Conservation (phyloP, 2,888 invertebrate genomes). For the Harpagoxenus sublaevis region DNA sequence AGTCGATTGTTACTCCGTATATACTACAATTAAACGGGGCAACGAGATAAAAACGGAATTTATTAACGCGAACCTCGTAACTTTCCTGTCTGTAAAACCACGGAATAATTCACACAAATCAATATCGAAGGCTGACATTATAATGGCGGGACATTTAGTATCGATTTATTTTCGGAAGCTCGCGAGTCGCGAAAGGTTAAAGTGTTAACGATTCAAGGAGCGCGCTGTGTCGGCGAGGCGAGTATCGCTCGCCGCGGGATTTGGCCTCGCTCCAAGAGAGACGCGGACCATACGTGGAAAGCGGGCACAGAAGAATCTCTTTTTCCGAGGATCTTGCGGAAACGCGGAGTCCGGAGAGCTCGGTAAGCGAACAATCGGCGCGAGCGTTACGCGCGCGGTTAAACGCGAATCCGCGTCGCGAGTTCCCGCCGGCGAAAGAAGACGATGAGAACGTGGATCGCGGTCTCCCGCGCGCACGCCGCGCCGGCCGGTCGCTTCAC, state of each 20-base stretch:
- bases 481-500: conserved; percentile 39
- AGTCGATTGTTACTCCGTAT: conserved; percentile 14
- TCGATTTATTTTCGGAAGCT: conserved; percentile 22
- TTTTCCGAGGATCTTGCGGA: conserved; percentile 28
- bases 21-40: background rate
- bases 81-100: background rate
- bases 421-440: background rate
- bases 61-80: conserved; percentile 3
- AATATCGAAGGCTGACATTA: conserved; percentile 5
- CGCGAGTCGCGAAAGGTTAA: conserved; percentile 59
- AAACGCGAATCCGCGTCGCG: no score
- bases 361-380: conserved; percentile 52
- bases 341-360: background rate
- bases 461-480: conserved; percentile 2
- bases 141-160: background rate
- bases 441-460: background rate
- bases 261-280: conserved; percentile 61
- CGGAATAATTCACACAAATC: background rate
- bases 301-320: background rate
- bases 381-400: background rate
- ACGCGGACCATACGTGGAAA: background rate
- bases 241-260: conserved; percentile 29
- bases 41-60: conserved; percentile 19
- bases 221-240: conserved; percentile 2
- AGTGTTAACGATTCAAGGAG: conserved; percentile 64